phyloP scores from a whole-genome alignment of 2,888 invertebrate genomes.

The Dascillus cervinus region DNA sequence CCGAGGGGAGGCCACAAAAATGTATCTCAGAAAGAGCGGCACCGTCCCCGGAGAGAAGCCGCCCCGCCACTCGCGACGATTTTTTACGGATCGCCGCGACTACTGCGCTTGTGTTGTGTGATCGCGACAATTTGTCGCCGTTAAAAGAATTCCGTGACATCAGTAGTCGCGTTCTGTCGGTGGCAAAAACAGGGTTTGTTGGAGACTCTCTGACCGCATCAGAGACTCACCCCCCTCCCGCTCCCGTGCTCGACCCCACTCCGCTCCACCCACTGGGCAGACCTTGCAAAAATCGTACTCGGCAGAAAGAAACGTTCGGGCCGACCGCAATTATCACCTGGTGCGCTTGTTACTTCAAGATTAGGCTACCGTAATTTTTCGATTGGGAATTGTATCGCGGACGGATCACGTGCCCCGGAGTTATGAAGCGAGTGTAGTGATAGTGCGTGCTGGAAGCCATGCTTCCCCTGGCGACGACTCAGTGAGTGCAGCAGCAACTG shows the following conservation, averaged over 20 bases:
- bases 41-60: slow-evolving; percentile 37
- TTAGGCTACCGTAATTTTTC: slow-evolving; percentile 17
- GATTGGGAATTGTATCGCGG: slow-evolving; percentile 12
- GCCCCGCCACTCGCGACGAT: slow-evolving; percentile 32
- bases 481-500: slow-evolving; percentile 41
- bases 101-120: slow-evolving; percentile 43
- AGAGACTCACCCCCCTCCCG: slow-evolving; percentile 35
- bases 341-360: slow-evolving; percentile 28
- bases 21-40: slow-evolving; percentile 41
- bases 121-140: slow-evolving; percentile 45
- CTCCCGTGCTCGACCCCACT: slow-evolving; percentile 43
- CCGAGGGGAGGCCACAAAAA: slow-evolving; percentile 41
- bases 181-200: slow-evolving; percentile 42
- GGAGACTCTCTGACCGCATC: slow-evolving; percentile 38
- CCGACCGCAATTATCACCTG: slow-evolving; percentile 44
- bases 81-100: slow-evolving; percentile 38
- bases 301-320: slow-evolving; percentile 54
- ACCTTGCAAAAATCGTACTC: slow-evolving; percentile 46
- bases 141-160: slow-evolving; percentile 46
- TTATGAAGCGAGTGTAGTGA: slow-evolving; percentile 20
- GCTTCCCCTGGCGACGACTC: slow-evolving; percentile 39
- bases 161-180: slow-evolving; percentile 43
- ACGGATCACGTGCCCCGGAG: slow-evolving; percentile 22
- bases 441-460: slow-evolving; percentile 33
- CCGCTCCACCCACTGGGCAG: slow-evolving; percentile 54